Conservation (phyloP, 1,140 invertebrate species). For the Aphidius gifuensis region DNA sequence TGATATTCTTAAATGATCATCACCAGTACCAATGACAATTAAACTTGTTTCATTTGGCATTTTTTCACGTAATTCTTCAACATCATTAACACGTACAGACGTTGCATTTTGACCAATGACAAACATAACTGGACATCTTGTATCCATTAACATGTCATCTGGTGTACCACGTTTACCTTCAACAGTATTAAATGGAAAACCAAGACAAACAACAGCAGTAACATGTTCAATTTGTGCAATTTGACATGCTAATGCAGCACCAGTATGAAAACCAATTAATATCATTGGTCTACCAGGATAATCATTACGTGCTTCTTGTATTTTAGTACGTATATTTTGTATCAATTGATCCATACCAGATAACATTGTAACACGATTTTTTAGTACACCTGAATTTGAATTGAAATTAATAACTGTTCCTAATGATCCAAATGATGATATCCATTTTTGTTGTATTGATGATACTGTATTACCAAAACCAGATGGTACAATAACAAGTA, state of each 20-base stretch:
- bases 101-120: conserved; percentile 75
- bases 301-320: conserved; percentile 67
- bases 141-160: conserved; percentile 74
- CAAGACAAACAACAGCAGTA: conserved; percentile 74
- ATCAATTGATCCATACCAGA: conserved; percentile 69
- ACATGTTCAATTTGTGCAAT: conserved; percentile 65
- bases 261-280: conserved; percentile 73
- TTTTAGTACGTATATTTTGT: conserved; percentile 64
- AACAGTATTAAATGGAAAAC: conserved; percentile 74
- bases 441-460: conserved; percentile 69
- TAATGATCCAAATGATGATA: conserved; percentile 63
- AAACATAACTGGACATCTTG: conserved; percentile 74
- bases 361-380: conserved; percentile 56
- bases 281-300: conserved; percentile 71
- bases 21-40: conserved; percentile 78
- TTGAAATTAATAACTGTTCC: conserved; percentile 69
- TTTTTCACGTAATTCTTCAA: conserved; percentile 73
- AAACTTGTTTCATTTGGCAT: conserved; percentile 75
- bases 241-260: conserved; percentile 70
- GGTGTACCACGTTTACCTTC: conserved; percentile 74
- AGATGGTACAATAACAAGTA: conserved; percentile 68
- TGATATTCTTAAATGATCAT: conserved; percentile 72
- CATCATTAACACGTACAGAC: conserved; percentile 64
- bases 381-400: conserved; percentile 50
- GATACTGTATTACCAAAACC: conserved; percentile 46